Base-by-base conservation (phyloP, 2,888 invertebrate species). In the Luffia ferchaultella region DNA sequence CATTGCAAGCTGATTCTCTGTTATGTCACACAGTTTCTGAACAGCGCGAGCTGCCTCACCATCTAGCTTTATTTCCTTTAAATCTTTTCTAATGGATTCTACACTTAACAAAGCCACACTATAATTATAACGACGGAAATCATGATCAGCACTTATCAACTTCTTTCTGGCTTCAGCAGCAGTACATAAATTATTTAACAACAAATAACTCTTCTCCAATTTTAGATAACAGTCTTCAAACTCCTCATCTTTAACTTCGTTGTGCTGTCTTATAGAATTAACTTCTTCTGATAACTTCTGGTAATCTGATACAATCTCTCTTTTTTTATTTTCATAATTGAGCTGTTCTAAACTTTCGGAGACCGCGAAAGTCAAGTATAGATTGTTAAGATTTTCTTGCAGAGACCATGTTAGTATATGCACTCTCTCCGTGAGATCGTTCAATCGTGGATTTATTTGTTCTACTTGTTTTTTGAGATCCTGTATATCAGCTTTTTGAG, bases 341-440 rank as follows among this genome's bases (percentile, higher is more conserved):
- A 79, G 56, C 57, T 79, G 78, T 58, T 80, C 80, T 49, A 83
- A 63, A 48, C 76, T 80, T 57, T 77, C 79, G 0, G 79, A 75
- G 17, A 69, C 62, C 1, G 69, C 65, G 51, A 65, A 82, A 62
- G 73, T 72, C 20, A 73, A 65, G 52, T 72, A 73, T 1, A 69
- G 68, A 57, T 83, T 82, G 3, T 71, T 64, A 16, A 80, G 66
- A 55, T 73, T 72, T 59, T 82, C 78, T 54, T 79, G 77, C 53
- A 83, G 62, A 50, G 72, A 70, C 68, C 75, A 80, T 17, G 76
- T 71, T 46, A 83, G 57, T 59, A 78, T 65, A 62, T 80, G 74
- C 16, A 76, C 60, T 54, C 73, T 64, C 60, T 83, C 82, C 1
- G 61, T 66, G 3, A 77, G 51, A 52, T 79, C 77, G 65, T 69